These are phyloP conservation scores for Vicugna pacos DNA, from an alignment of 2,113 vertebrate species.

Conservation along the genomic window DNA sequence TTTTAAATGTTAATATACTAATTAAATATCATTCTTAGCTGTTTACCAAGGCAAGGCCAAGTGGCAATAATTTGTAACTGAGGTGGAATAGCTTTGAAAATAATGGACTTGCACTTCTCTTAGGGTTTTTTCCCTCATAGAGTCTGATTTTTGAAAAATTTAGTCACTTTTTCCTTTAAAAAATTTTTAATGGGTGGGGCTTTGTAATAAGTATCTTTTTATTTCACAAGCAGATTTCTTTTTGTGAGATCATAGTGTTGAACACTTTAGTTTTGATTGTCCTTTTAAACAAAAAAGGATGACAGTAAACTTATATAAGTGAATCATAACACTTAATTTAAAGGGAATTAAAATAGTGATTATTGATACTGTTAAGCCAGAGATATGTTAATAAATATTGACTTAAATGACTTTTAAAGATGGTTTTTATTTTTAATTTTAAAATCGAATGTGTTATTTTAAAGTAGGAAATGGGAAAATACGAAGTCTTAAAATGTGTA, in stretches of 20 bases:
- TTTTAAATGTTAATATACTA: slow-evolving; percentile 16
- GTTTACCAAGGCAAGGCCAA: not conserved
- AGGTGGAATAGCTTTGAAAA: not conserved
- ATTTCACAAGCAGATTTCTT: slow-evolving; percentile 1
- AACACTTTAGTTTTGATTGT: slow-evolving; percentile 42
- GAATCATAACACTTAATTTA: slow-evolving; percentile 30
- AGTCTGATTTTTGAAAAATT: slow-evolving; percentile 50
- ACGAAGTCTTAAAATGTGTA: slow-evolving; percentile 27
- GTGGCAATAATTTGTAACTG: not conserved
- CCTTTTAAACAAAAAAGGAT: slow-evolving; percentile 33
- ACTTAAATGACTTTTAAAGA: slow-evolving; percentile 31
- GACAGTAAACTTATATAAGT: not conserved
- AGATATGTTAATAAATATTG: not conserved
- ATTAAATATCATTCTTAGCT: not conserved
- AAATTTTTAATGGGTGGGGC: not conserved
- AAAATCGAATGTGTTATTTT: not conserved
- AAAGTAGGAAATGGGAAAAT: slow-evolving; percentile 11
- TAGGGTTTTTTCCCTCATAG: not conserved
- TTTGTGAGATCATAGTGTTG: slow-evolving; percentile 3
- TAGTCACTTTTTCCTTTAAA: not conserved
- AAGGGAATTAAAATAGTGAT: slow-evolving; percentile 42
- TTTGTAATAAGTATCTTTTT: slow-evolving; percentile 48
- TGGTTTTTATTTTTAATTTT: slow-evolving; percentile 11
- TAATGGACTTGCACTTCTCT: not conserved
- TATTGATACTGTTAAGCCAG: slow-evolving; percentile 9